These are phyloP conservation scores for Hipparchia semele DNA, from an alignment of 2,888 invertebrate species.

Conservation along the genomic window DNA sequence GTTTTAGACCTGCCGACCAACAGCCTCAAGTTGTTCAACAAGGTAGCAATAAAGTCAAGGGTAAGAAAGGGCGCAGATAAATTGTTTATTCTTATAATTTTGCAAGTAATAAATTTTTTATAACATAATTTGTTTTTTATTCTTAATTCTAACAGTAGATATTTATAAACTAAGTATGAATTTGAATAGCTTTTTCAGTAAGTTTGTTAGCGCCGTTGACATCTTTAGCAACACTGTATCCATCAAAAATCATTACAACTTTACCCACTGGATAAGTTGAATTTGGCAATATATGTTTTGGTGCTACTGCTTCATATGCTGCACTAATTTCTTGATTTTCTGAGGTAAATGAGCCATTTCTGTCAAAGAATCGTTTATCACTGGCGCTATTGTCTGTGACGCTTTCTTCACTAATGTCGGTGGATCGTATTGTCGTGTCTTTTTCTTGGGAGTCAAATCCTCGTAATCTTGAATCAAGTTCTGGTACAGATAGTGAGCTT, in stretches of 20 bases:
- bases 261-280: conserved; percentile 46
- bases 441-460: conserved; percentile 57
- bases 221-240: conserved; percentile 73
- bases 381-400: conserved; percentile 64
- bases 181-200: conserved; percentile 62
- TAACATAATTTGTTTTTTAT: conserved; percentile 21
- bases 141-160: conserved; percentile 31
- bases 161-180: conserved; percentile 49
- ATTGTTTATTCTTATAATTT: conserved; percentile 44
- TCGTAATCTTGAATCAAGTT: conserved; percentile 69
- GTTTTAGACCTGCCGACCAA: conserved; percentile 71
- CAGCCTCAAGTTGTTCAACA: conserved; percentile 67
- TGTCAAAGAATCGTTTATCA: conserved; percentile 69
- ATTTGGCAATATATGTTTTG: conserved; percentile 40
- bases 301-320: conserved; percentile 65
- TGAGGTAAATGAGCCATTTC: conserved; percentile 69
- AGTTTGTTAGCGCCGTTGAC: conserved; percentile 72
- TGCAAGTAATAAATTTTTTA: conserved; percentile 32
- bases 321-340: conserved; percentile 69
- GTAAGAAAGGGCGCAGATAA: conserved; percentile 78
- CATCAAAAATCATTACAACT: conserved; percentile 70
- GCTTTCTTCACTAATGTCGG: conserved; percentile 64
- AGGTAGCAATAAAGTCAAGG: conserved; percentile 68
- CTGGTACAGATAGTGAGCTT: conserved; percentile 66
- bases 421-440: conserved; percentile 59